These are phyloP conservation scores for Drosophila teissieri DNA, from an alignment of 1,140 invertebrate species.

Conservation along the genomic window DNA sequence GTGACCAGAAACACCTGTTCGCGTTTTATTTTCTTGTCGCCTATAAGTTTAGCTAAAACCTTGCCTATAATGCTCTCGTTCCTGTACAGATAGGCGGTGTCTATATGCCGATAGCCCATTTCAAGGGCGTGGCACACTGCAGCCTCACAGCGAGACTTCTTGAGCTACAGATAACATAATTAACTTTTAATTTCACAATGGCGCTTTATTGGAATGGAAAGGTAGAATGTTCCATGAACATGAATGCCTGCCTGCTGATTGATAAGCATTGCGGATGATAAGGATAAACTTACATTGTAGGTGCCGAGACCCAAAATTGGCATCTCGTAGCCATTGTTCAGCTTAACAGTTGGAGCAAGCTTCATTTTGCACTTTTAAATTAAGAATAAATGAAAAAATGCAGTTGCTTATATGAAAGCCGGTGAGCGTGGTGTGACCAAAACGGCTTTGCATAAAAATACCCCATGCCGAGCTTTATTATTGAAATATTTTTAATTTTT, in stretches of 20 bases:
- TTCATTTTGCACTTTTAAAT: constrained; percentile 48
- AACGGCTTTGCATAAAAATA: neutral
- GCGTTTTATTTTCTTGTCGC: constrained; percentile 86
- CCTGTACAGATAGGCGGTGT: constrained; percentile 90
- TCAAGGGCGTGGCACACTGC: constrained; percentile 86
- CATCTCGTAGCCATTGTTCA: constrained; percentile 87
- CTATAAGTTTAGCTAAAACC: constrained; percentile 88
- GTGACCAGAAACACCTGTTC: constrained; percentile 89
- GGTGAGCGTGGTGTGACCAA: constrained; percentile 7
- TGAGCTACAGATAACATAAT: constrained; percentile 41
- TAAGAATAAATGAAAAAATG: neutral
- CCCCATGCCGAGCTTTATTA: neutral
- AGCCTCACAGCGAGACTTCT: constrained; percentile 52
- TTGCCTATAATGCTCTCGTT: constrained; percentile 89
- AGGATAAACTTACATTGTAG: constrained; percentile 85
- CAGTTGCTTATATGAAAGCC: constrained; percentile 1
- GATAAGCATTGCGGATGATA: neutral
- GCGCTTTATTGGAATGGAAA: neutral
- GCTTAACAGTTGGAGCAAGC: constrained; percentile 79
- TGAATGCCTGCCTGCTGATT: neutral
- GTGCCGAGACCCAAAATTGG: constrained; percentile 88
- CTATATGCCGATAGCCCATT: constrained; percentile 90
- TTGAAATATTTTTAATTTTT: neutral
- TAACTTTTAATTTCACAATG: constrained; percentile 29
- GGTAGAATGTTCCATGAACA: constrained; percentile 23